Evolutionary conservation across 2,113 vertebrate genomes (phyloP).

Genomic region (Cairina moschata): DNA sequence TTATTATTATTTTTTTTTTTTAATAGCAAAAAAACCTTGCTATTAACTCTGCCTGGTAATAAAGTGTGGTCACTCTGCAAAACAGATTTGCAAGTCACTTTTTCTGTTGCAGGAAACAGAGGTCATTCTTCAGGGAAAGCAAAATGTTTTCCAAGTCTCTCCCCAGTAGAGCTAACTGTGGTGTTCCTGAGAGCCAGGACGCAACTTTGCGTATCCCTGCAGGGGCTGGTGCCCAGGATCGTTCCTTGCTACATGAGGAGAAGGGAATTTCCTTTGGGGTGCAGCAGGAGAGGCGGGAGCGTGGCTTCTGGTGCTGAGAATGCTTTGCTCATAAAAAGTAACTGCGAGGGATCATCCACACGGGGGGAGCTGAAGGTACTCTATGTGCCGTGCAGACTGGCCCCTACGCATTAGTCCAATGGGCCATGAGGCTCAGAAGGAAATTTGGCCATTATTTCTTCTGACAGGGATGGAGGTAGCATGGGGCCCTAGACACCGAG

Average conservation of each 20-base stretch:
- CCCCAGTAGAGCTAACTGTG: neutral
- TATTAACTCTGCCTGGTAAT: neutral
- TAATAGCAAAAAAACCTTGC: neutral
- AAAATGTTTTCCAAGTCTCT: neutral
- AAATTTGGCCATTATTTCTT: slow-evolving; percentile 59
- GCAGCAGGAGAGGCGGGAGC: neutral
- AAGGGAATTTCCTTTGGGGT: neutral
- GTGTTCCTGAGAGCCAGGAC: neutral
- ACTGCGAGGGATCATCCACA: neutral
- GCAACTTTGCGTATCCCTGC: neutral
- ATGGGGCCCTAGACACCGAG: slow-evolving; percentile 2
- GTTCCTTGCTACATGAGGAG: accelerated
- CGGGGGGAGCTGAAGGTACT: neutral
- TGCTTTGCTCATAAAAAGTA: neutral
- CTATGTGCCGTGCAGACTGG: neutral
- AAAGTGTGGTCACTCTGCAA: neutral
- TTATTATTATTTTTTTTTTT: neutral
- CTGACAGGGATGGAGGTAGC: slow-evolving; percentile 37
- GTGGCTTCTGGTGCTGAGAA: neutral
- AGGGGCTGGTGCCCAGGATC: neutral
- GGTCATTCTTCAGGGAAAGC: neutral
- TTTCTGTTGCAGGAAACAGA: neutral
- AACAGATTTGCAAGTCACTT: neutral
- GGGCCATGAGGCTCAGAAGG: slow-evolving; percentile 20
- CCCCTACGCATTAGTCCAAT: neutral